Percentiles rank a stretch among this genome's conserved stretches.
Evolutionary conservation across 2,888 invertebrate genomes (phyloP).

Genomic region (Palloptera scutellata): DNA sequence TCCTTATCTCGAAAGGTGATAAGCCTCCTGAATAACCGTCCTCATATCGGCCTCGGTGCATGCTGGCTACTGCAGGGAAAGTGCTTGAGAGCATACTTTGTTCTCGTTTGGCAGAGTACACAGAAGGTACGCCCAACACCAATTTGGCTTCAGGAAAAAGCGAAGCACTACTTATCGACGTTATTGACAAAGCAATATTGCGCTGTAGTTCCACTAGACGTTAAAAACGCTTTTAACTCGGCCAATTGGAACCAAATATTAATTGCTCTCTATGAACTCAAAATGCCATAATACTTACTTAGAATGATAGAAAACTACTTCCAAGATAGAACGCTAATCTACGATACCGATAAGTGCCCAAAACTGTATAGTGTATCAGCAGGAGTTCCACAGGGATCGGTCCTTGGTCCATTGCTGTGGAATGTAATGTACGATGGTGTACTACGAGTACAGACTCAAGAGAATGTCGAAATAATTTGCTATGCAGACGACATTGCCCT

Average conservation of each 20-base stretch:
- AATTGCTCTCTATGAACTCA: background rate
- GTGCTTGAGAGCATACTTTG: constrained; percentile 5
- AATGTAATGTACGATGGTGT: constrained; percentile 33
- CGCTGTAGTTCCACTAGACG: constrained; percentile 18
- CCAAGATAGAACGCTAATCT: constrained; percentile 12
- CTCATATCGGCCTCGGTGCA: constrained; percentile 14
- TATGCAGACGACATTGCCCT: constrained; percentile 32
- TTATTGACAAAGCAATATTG: constrained; percentile 23
- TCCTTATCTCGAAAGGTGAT: too few species aligned
- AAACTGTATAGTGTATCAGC: constrained; percentile 13
- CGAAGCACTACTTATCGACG: too few species aligned
- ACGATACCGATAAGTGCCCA: constrained; percentile 24
- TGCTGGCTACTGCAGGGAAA: constrained; percentile 22
- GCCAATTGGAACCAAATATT: constrained; percentile 18
- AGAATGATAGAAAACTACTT: constrained; percentile 16
- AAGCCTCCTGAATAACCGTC: too few species aligned
- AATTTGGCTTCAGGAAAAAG: constrained; percentile 22
- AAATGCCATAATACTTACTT: constrained; percentile 8
- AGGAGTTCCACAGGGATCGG: constrained; percentile 30
- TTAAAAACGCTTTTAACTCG: constrained; percentile 33
- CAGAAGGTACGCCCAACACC: background rate
- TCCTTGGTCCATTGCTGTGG: constrained; percentile 28
- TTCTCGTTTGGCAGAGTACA: background rate
- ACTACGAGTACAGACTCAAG: constrained; percentile 9
- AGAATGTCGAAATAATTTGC: constrained; percentile 1